Conservation (phyloP, 2,113 vertebrate genomes). For the Muntiacus reevesi region DNA sequence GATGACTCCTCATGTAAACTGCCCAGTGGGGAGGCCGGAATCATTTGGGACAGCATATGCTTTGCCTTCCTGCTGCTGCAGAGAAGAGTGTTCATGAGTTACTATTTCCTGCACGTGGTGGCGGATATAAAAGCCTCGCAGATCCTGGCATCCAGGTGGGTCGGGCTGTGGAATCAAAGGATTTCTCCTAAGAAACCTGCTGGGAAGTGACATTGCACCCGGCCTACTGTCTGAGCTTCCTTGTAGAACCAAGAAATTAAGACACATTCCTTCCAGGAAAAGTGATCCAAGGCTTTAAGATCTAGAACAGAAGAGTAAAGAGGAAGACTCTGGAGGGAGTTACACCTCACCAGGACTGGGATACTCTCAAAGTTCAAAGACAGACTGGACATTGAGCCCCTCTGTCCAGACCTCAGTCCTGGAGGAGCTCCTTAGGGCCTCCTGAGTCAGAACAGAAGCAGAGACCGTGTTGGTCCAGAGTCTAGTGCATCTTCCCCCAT, state of each 20-base stretch:
- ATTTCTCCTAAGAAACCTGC: neutral
- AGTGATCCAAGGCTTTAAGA: neutral
- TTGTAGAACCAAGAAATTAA: neutral
- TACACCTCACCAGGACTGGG: neutral
- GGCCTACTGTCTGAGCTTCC: neutral
- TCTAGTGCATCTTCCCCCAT: too few species aligned
- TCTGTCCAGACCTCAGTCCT: neutral
- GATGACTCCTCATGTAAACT: slow-evolving; percentile 85
- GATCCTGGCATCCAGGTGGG: slow-evolving; percentile 95
- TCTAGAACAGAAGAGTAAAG: neutral
- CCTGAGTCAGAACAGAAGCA: neutral
- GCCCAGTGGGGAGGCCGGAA: slow-evolving; percentile 94
- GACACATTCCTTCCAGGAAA: neutral
- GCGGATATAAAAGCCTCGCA: slow-evolving; percentile 97
- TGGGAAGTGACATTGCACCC: too few species aligned
- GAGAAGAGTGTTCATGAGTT: slow-evolving; percentile 98
- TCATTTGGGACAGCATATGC: slow-evolving; percentile 99
- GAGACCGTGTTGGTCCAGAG: neutral
- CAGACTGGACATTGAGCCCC: rapidly evolving
- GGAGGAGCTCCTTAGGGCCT: neutral
- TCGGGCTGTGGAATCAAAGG: neutral
- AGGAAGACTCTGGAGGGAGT: too few species aligned
- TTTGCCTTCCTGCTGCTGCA: slow-evolving; percentile 97
- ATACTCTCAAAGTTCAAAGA: neutral
- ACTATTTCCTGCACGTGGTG: slow-evolving; percentile 98